Evolutionary conservation across 2,797 vertebrate species (phyloP), one percentile per base, ranked within the genome.

Genomic region (Xyrichtys novacula): DNA sequence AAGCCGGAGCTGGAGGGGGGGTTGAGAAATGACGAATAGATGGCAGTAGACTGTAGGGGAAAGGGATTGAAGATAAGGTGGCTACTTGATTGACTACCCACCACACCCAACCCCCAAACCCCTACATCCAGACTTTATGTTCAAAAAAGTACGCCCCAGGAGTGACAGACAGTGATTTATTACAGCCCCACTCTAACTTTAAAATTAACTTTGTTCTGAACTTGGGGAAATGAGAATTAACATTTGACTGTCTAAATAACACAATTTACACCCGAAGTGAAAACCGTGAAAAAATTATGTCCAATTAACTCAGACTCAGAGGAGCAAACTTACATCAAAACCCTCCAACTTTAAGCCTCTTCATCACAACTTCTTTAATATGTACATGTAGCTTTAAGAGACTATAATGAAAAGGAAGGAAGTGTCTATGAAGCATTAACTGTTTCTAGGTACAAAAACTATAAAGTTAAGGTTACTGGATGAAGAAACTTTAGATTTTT

Each of bases 21-120:
- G 75, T 47, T 59, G 74, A 75, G 52, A 76, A 78, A 88, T 89
- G 84, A 86, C 66, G 69, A 89, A 88, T 81, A 80, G 71, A 88
- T 75, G 78, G 74, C 61, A 17, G 72, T 4, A 28, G 67, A 76
- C 57, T 74, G 75, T 55, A 74, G 65, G 68, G 59, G 43, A 43
- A 80, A 73, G 60, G 54, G 69, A 65, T 29, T 64, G 79, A 78
- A 71, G 68, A 78, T 81, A 83, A 79, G 59, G 76, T 65, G 75
- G 78, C 75, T 72, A 16, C 19, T 65, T 84, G 83, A 89, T 87
- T 85, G 85, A 87, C 75, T 84, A 53, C 54, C 56, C 28, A 38
- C 66, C 72, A 68, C 46, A 63, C 28, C 29, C 26, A 9, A 0
- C 69, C 53, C 66, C 22, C 42, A 9, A 25, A 64, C 7, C 26